Conservation (phyloP, 2,113 vertebrate genomes). For the Silurus meridionalis region DNA sequence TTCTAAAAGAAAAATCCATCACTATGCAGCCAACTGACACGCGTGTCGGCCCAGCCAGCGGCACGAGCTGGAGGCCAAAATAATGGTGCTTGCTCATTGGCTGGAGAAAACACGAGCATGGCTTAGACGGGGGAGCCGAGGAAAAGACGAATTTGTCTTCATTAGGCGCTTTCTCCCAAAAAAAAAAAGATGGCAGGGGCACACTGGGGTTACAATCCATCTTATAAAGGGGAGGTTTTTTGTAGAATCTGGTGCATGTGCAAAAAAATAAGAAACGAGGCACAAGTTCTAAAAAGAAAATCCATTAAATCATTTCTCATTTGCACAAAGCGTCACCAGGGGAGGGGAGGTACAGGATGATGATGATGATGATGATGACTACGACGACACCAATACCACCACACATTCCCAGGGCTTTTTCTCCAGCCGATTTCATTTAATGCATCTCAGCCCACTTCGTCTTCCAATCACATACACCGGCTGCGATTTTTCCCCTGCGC, state of each 20-base stretch:
- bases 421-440: background rate
- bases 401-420: background rate
- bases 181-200: slow-evolving; percentile 48
- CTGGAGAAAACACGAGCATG: slow-evolving; percentile 53
- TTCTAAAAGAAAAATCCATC: slow-evolving; percentile 72
- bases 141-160: slow-evolving; percentile 68
- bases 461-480: slow-evolving; percentile 35
- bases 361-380: too few relatives aligned
- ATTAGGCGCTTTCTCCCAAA: slow-evolving; percentile 54
- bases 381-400: too few relatives aligned
- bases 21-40: slow-evolving; percentile 72
- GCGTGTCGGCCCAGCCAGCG: slow-evolving; percentile 66
- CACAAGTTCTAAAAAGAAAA: background rate
- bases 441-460: slow-evolving; percentile 15
- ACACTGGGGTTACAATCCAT: slow-evolving; percentile 46
- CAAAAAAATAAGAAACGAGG: background rate
- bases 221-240: background rate
- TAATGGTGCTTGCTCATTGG: slow-evolving; percentile 65
- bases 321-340: background rate
- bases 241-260: background rate
- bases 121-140: slow-evolving; percentile 34
- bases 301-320: background rate
- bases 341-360: background rate
- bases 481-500: background rate
- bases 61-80: slow-evolving; percentile 63